These are phyloP conservation scores for Heliconius himera DNA, from an alignment of 1,140 invertebrate genomes.

Conservation along the genomic window DNA sequence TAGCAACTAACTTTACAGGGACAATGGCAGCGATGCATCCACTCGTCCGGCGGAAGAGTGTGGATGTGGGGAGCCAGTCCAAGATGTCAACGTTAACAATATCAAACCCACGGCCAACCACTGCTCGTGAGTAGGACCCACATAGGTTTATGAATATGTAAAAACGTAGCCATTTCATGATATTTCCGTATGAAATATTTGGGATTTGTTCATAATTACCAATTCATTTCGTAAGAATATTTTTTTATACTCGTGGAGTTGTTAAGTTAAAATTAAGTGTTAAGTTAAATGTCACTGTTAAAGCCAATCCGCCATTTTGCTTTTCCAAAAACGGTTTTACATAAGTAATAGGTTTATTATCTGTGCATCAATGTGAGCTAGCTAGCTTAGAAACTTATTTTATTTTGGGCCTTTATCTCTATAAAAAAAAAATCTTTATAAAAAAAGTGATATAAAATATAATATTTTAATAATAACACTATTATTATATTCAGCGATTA, in stretches of 20 bases:
- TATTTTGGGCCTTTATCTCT: too few species aligned
- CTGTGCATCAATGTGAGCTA: too few species aligned
- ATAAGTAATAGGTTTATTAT: too few species aligned
- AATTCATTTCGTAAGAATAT: not conserved
- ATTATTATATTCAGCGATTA: too few species aligned
- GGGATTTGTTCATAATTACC: not conserved
- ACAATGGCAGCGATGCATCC: constrained; percentile 80
- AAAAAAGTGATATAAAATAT: too few species aligned
- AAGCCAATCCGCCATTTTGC: too few species aligned
- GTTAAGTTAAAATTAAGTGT: too few species aligned
- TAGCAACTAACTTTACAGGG: constrained; percentile 62
- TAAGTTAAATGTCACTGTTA: too few species aligned
- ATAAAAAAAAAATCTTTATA: too few species aligned
- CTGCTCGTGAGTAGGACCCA: constrained; percentile 68
- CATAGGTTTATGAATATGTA: constrained; percentile 4
- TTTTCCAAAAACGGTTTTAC: not conserved
- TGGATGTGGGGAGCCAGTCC: constrained; percentile 54
- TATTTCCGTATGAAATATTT: not conserved
- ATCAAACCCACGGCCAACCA: constrained; percentile 66
- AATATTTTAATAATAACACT: too few species aligned
- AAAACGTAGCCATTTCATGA: not conserved
- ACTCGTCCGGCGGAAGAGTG: constrained; percentile 74
- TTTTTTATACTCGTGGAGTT: too few species aligned
- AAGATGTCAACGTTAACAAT: constrained; percentile 59
- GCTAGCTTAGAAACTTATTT: too few species aligned